Evolutionary conservation across 2,797 vertebrate genomes (phyloP).

Genomic region (Hipposideros larvatus): DNA sequence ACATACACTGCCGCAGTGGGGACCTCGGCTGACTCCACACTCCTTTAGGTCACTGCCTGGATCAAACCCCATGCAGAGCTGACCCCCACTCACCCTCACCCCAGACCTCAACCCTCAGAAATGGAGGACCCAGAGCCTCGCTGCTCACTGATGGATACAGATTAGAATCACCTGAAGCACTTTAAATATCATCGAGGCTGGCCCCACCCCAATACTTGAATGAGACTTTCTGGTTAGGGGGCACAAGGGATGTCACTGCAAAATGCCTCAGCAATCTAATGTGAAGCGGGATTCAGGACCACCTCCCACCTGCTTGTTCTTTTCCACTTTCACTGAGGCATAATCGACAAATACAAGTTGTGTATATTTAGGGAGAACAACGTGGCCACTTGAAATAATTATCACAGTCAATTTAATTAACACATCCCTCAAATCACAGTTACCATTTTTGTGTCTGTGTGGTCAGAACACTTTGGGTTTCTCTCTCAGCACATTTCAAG

Average conservation of each 20-base stretch:
- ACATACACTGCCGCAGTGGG: neutral
- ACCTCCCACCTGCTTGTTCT: too few relatives aligned
- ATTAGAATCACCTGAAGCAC: neutral
- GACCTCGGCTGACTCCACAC: neutral
- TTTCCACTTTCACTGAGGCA: too few relatives aligned
- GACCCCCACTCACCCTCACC: neutral
- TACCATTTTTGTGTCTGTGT: too few relatives aligned
- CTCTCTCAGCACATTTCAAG: too few relatives aligned
- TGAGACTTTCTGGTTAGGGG: neutral
- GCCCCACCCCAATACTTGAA: neutral
- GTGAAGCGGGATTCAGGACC: neutral
- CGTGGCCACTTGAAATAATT: too few relatives aligned
- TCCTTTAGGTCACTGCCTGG: neutral
- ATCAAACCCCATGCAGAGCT: neutral
- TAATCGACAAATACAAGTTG: too few relatives aligned
- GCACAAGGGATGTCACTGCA: neutral
- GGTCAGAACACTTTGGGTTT: too few relatives aligned
- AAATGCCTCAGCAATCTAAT: neutral
- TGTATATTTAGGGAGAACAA: too few relatives aligned
- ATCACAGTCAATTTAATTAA: too few relatives aligned
- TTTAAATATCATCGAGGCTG: neutral
- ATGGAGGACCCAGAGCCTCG: fast-evolving
- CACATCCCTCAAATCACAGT: too few relatives aligned
- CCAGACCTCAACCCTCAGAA: neutral
- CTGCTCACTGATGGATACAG: neutral